Conservation (phyloP, 2,797 vertebrate species). For the Paguma larvata region DNA sequence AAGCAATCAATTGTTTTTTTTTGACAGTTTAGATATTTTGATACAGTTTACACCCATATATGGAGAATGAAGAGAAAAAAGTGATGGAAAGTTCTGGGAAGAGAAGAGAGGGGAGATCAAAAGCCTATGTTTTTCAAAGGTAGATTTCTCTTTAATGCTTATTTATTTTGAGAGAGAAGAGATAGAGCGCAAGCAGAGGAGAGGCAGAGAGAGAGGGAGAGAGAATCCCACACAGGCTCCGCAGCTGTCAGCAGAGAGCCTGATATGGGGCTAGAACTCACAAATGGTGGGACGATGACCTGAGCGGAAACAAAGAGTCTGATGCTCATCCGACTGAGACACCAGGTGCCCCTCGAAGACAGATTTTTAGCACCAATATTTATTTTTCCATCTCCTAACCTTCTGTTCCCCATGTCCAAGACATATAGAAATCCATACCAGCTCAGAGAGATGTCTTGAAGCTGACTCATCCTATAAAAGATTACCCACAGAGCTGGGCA, state of each 20-base stretch:
- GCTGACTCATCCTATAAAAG: not conserved
- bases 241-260: no score
- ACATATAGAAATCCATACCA: not conserved
- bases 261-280: no score
- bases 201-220: no score
- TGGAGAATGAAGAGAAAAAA: not conserved
- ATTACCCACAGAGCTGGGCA: not conserved
- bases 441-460: constrained; percentile 19
- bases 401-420: not conserved
- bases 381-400: constrained; percentile 15
- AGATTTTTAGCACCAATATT: not conserved
- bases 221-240: no score
- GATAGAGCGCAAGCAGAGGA: no score
- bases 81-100: not conserved
- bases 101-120: not conserved
- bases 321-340: no score
- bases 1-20: not conserved
- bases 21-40: not conserved
- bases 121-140: not conserved
- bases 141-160: not conserved
- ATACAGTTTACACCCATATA: not conserved
- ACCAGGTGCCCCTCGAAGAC: not conserved
- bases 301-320: no score
- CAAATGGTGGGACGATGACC: no score
- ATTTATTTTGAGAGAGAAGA: no score